Base-by-base conservation (phyloP, 2,113 vertebrate species). In the Nyctereutes procyonoides region DNA sequence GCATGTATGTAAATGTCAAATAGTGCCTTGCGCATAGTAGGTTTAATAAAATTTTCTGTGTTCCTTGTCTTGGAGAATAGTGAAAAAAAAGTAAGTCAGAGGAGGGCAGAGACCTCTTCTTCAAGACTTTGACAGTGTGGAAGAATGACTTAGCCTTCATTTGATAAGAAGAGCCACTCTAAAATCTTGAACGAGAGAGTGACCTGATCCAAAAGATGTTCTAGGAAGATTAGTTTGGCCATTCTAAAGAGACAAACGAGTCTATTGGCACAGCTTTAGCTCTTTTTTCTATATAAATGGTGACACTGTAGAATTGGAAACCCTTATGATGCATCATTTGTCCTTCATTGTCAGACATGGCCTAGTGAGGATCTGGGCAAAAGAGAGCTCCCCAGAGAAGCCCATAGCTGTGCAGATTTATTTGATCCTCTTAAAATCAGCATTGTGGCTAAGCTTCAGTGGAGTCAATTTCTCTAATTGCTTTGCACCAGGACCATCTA, bases 171-270 rank as follows among this genome's bases (percentile, higher is more conserved):
- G 43, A 92, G 28, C 14, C 73, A 82, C 13, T 10, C 71, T 38
- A 32, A 93, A 92, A 69, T 86, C n/a, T 73, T n/a, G 13, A 93
- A 77, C 16, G 58, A 24, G 7, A 86, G 35, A 48, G 38, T 67
- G 67, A 73, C 60, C 92, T 81, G 43, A 80, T 74, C 56, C 92
- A 76, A 90, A 91, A 90, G 86, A 85, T 71, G 22, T 76, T 81
- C 95, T 63, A 93, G 71, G 30, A 58, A 96, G 80, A 95, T 73
- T 43, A 86, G 24, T 73, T 86, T 92, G 65, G 35, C 14, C n/a
- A 19, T 93, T 88, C 63, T 92, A 65, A 60, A 90, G 55, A 51
- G 55, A 80, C 94, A 77, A 94, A 17, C 1, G 79, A 97, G 26
- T 87, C 19, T 24, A 84, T 17, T 91, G 63, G n/a, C 90, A 80